phyloP scores from a whole-genome alignment of 2,113 vertebrate species.

The Sylvia atricapilla region DNA sequence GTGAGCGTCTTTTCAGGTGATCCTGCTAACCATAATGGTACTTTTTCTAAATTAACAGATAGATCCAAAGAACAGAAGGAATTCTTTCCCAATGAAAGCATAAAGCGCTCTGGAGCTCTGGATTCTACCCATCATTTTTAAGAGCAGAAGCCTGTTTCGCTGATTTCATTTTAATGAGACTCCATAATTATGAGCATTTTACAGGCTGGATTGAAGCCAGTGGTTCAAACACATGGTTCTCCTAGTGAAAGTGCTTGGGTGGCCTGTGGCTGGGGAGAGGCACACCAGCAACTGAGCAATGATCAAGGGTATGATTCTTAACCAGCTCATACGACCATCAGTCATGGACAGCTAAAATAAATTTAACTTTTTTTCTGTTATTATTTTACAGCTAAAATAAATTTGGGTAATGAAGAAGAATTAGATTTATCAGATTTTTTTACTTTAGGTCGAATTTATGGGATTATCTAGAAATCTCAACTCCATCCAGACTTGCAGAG shows the following conservation, averaged over 20 bases:
- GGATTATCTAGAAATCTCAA: not conserved
- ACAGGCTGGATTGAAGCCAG: not conserved
- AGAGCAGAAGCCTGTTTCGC: not conserved
- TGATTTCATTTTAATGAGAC: slow-evolving; percentile 8
- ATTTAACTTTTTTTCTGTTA: not conserved
- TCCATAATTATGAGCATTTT: not conserved
- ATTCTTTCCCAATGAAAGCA: not conserved
- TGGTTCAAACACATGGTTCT: not conserved
- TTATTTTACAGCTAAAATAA: not conserved
- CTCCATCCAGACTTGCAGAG: not conserved
- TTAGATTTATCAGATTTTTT: not conserved
- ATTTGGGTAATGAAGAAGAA: not conserved
- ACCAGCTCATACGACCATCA: not conserved
- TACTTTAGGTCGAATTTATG: not conserved
- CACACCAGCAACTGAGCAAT: not conserved
- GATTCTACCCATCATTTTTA: not conserved
- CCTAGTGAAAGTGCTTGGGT: not conserved
- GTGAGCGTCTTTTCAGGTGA: not conserved
- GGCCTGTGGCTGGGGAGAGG: not conserved
- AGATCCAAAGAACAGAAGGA: not conserved
- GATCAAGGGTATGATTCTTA: not conserved
- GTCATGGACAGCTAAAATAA: not conserved
- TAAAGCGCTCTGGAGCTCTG: not conserved
- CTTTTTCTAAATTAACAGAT: not conserved
- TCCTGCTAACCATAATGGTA: not conserved